phyloP scores from a whole-genome alignment of 2,888 invertebrate species.

The Leuctra nigra region DNA sequence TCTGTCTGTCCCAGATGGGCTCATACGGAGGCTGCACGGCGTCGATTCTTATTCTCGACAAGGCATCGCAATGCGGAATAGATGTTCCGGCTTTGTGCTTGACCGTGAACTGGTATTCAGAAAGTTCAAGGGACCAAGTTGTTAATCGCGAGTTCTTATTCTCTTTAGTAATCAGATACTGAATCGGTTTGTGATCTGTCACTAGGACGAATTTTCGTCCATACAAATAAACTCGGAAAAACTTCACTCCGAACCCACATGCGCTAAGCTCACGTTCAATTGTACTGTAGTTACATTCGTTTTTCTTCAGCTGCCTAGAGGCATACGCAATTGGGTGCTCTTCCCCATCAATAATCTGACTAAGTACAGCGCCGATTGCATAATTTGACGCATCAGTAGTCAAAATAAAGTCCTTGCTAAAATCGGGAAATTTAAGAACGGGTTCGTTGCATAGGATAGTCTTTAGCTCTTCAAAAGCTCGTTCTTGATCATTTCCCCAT shows the following conservation, averaged over 20 bases:
- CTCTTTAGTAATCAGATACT: slow-evolving; percentile 29
- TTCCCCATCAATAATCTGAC: slow-evolving; percentile 27
- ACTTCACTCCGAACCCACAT: slow-evolving; percentile 27
- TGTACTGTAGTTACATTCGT: slow-evolving; percentile 27
- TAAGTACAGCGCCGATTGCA: slow-evolving; percentile 32
- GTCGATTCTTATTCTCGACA: slow-evolving; percentile 9
- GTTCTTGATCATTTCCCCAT: slow-evolving; percentile 27
- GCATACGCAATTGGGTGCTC: slow-evolving; percentile 28
- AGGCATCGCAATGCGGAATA: slow-evolving; percentile 8
- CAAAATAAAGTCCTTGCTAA: slow-evolving; percentile 28
- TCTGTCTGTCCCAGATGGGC: slow-evolving; percentile 14
- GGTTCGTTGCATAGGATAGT: slow-evolving; percentile 25
- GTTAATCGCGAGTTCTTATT: slow-evolving; percentile 22
- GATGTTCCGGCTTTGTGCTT: slow-evolving; percentile 16
- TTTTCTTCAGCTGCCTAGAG: slow-evolving; percentile 25
- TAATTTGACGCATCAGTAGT: slow-evolving; percentile 30
- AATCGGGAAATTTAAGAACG: slow-evolving; percentile 30
- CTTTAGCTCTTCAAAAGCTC: slow-evolving; percentile 27
- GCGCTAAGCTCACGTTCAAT: slow-evolving; percentile 28
- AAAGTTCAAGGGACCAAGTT: slow-evolving; percentile 19
- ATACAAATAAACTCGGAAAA: slow-evolving; percentile 33
- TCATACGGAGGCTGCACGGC: not conserved
- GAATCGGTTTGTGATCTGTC: slow-evolving; percentile 30
- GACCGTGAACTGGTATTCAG: slow-evolving; percentile 22
- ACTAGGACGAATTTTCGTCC: slow-evolving; percentile 32